Base-by-base conservation (phyloP, 2,797 vertebrate species). In the Etheostoma nigrum region DNA sequence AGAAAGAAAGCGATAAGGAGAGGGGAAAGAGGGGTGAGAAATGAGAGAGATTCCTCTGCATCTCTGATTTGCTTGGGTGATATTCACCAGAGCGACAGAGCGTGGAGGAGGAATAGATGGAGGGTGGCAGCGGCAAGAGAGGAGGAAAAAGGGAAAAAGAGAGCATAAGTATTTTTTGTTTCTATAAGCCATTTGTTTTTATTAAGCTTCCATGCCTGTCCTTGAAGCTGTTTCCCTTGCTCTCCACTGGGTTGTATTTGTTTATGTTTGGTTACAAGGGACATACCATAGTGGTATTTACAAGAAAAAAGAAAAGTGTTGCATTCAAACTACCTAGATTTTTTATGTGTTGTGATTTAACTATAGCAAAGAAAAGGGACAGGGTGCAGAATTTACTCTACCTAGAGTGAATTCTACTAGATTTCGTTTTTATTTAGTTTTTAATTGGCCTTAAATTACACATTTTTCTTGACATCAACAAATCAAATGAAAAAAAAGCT, bases 1-100 rank as follows among this genome's bases (percentile, higher is more conserved):
- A 79, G 71, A 78, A 54, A 36, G 72, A 40, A 67, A 65, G 63
- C 57, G 75, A 67, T 60, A 78, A 69, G 66, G 67, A 83, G 70
- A 81, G 62, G 78, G 70, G 54, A 63, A 85, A 68, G 53, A 79
- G 30, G 72, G 72, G 47, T 52, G 68, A 84, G 84, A 72, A 84
- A 86, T 49, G 67, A 81, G 47, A 71, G 79, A 90, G 84, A 90
- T 90, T 91, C 82, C 85, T 87, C 82, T 80, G 88, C 85, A 91
- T 92, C 85, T 90, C 82, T 91, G 90, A 90, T 91, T 91, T 91
- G 85, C 90, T 89, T 82, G 89, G 87, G 74, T 87, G 90, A 91
- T 89, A 93, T 93, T 94, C 89, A 91, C 93, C 87, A 90, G 91
- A 85, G 86, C 78, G 76, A 91, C 83, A 90, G 85, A 89, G 89